A percentile compares a stretch with the other conserved stretches of the same genome.
These are phyloP conservation scores for Podabrus alpinus DNA, from an alignment of 2,888 invertebrate genomes.

Conservation along the genomic window DNA sequence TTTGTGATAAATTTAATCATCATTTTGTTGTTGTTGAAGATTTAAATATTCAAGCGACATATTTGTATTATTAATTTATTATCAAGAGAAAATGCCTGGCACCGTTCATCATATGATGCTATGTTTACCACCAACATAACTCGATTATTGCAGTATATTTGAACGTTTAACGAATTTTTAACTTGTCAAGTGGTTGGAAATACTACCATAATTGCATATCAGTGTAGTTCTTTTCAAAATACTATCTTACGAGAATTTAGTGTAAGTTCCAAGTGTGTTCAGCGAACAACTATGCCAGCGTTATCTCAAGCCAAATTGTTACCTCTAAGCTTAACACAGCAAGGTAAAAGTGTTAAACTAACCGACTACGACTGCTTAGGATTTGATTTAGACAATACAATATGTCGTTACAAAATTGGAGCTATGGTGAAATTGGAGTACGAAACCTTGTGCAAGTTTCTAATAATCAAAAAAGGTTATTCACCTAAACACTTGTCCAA, in stretches of 20 bases:
- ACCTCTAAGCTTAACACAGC: neutral
- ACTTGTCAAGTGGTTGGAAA: neutral
- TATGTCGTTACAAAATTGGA: constrained; percentile 71
- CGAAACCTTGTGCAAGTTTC: constrained; percentile 61
- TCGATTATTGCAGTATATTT: neutral
- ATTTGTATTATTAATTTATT: neutral
- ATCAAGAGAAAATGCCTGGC: neutral
- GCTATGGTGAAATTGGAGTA: constrained; percentile 67
- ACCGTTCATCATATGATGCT: neutral
- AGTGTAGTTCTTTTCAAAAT: neutral
- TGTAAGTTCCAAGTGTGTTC: neutral
- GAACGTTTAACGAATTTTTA: neutral
- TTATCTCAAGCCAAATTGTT: neutral
- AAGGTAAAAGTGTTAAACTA: constrained; percentile 53
- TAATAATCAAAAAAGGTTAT: constrained; percentile 65
- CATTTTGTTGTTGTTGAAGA: neutral
- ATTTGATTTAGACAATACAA: constrained; percentile 78
- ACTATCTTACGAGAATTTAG: neutral
- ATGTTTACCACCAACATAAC: neutral
- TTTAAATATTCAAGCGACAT: neutral
- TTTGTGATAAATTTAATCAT: neutral
- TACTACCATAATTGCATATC: neutral
- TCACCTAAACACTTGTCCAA: constrained; percentile 55
- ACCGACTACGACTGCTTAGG: constrained; percentile 70
- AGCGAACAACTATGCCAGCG: neutral